Evolutionary conservation across 2,113 vertebrate species (phyloP), one percentile per base, ranked within the genome.

Genomic region (Percina caprodes): DNA sequence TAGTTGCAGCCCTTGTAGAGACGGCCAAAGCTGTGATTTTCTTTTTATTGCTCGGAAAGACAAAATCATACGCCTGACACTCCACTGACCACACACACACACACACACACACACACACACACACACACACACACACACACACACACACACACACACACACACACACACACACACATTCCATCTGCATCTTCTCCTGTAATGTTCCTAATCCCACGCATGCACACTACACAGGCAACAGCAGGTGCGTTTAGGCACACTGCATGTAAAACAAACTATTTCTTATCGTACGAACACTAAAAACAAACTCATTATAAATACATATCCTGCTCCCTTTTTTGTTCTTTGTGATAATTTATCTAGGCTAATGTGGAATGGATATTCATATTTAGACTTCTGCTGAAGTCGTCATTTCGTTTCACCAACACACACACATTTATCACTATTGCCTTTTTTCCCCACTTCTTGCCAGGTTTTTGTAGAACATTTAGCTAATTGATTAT

Each of bases 401-500:
- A 92, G 84, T 89, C 77, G 84, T 85, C 82, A 82, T 92, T 93
- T 91, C 5, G 39, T 77, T 72, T 87, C 80, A 70, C 66, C 72
- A 84, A 88, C 80, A 62, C 46, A 83, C 80, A 85, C 78, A 69
- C 75, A 79, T 86, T 85, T 82, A 73, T 83, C 78, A 67, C 80
- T 84, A 72, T 66, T 79, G 58, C 51, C 69, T 72, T 69, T 39
- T 42, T 66, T 79, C 33, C 21, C 10, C 39, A 42, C 10, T 24
- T 65, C 54, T 60, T 69, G 69, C 80, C 87, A 86, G 88, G 74
- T 92, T 93, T 90, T 92, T 89, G 86, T 90, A 87, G 82, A 91
- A 89, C 90, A 91, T 94, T 94, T 92, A 91, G 88, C 91, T 93
- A 94, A 92, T 93, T 95, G 94, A 94, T 95, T 93, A 94, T 90